These are phyloP conservation scores for Formica selysi DNA, from an alignment of 1,140 invertebrate species.

Conservation along the genomic window DNA sequence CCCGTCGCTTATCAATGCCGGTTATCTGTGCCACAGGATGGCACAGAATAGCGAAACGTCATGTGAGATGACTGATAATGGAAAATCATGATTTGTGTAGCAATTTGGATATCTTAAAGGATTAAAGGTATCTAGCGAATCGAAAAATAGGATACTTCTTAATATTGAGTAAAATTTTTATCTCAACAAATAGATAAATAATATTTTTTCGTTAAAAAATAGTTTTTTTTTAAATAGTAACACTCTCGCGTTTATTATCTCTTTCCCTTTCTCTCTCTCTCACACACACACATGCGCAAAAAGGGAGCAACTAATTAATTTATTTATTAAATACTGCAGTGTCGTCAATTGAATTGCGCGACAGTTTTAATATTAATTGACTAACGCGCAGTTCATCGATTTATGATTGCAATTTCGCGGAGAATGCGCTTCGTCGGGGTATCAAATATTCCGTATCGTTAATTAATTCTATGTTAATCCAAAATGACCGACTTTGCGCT, in stretches of 20 bases:
- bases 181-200: too few relatives aligned
- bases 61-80: neutral
- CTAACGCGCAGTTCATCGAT: slow-evolving; percentile 40
- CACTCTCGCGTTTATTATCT: too few relatives aligned
- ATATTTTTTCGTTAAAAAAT: too few relatives aligned
- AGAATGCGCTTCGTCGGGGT: neutral
- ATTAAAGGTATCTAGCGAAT: too few relatives aligned
- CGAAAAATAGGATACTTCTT: too few relatives aligned
- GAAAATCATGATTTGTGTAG: neutral
- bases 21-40: neutral
- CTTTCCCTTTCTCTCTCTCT: too few relatives aligned
- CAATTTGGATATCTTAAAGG: neutral
- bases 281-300: too few relatives aligned
- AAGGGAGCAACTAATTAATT: slow-evolving; percentile 10
- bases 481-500: neutral
- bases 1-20: slow-evolving; percentile 11
- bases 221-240: too few relatives aligned
- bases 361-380: slow-evolving; percentile 32
- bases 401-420: slow-evolving; percentile 26
- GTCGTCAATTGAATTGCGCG: neutral
- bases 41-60: too few relatives aligned
- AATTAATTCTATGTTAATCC: slow-evolving; percentile 57
- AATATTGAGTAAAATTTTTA: too few relatives aligned
- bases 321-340: slow-evolving; percentile 19
- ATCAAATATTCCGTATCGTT: slow-evolving; percentile 15